Evolutionary conservation across 2,113 vertebrate species (phyloP), one percentile per base, ranked within the genome.

Genomic region (Lathamus discolor): DNA sequence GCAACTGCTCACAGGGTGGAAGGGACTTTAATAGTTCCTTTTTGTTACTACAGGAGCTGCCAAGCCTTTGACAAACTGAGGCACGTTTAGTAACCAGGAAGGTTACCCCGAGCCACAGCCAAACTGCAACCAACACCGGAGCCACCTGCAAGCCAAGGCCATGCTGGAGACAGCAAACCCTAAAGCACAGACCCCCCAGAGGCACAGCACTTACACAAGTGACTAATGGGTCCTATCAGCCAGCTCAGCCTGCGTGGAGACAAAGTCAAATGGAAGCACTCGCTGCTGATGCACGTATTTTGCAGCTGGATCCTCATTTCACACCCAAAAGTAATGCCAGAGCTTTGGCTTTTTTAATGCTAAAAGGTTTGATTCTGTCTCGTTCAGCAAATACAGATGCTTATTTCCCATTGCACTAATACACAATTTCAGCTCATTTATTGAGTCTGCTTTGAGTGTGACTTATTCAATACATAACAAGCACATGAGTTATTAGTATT

Each of bases 61-160:
- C 35, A 73, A 24, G 17, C 31, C 27, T 61, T 77, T 76, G 10
- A 11, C 7, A 13, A 44, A 28, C 8, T 7, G 8, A 46, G 67
- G 63, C n/a, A 17, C 1, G 20, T 20, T 81, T 15, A 43, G 61
- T 35, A 35, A 74, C 93, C 91, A 74, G 75, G 95, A 97, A 98
- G 97, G 97, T 97, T 94, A 94, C 92, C 86, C 68, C 55, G 88
- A 85, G 92, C 78, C 89, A 35, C 87, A 85, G 89, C 33, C 39
- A 23, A 7, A 17, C 20, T 86, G 77, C 73, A 75, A 97, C 83
- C 97, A 93, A 92, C 59, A 8, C 4, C 35, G 3, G 3, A 57
- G 67, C 64, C 55, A 41, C 44, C 77, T 13, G 39, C 57, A 7
- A 41, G 48, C 64, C 62, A 16, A 11, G 44, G 67, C 24, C 8